A percentile compares a stretch with the other conserved stretches of the same genome.
phyloP scores from a whole-genome alignment of 2,113 vertebrate genomes.

The Malurus alboscapulatus region DNA sequence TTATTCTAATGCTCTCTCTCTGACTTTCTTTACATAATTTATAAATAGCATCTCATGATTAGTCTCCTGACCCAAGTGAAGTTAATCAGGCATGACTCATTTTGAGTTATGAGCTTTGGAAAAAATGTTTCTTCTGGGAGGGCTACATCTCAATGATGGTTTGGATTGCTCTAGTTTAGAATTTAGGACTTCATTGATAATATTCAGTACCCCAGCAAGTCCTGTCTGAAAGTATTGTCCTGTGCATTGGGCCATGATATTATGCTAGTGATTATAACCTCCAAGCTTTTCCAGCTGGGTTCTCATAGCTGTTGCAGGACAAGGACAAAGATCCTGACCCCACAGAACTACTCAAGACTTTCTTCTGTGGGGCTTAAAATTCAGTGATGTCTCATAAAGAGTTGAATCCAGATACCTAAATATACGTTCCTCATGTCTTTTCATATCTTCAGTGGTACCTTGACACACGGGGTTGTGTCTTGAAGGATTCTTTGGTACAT shows the following conservation, averaged over 20 bases:
- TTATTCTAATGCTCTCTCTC: background rate
- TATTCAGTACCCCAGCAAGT: background rate
- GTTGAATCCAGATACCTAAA: background rate
- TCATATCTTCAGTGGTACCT: background rate
- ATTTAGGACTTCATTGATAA: background rate
- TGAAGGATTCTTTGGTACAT: background rate
- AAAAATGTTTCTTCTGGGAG: constrained; percentile 22
- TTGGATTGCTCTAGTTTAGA: background rate
- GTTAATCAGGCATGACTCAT: constrained; percentile 32
- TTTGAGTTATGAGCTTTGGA: constrained; percentile 1
- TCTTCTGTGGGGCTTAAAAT: background rate
- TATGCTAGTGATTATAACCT: background rate
- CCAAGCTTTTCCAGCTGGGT: background rate
- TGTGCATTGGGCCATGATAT: background rate
- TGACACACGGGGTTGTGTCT: background rate
- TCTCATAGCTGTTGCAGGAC: background rate
- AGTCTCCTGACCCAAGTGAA: constrained; percentile 36
- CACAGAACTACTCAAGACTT: background rate
- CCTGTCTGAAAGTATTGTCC: background rate
- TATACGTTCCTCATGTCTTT: background rate
- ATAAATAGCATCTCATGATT: constrained; percentile 37
- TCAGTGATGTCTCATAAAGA: background rate
- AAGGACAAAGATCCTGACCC: background rate
- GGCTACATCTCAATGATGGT: background rate
- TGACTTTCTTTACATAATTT: constrained; percentile 36